phyloP scores from a whole-genome alignment of 2,113 vertebrate genomes.

The Myotis lucifugus region DNA sequence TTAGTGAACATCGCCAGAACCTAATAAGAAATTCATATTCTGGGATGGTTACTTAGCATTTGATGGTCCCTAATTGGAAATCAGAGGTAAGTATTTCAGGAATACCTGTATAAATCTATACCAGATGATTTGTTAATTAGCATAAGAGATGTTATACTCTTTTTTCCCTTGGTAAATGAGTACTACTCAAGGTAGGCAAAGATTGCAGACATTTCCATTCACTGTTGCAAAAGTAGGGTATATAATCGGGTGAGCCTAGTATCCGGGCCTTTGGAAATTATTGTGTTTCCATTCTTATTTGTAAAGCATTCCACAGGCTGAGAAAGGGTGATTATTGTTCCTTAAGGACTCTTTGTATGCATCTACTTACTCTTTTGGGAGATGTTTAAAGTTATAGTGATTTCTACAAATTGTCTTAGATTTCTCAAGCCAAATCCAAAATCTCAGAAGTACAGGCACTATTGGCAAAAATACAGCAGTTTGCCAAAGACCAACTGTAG shows the following conservation, averaged over 20 bases:
- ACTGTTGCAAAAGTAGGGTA: background rate
- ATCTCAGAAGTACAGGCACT: slow-evolving; percentile 58
- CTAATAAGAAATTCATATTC: slow-evolving; percentile 17
- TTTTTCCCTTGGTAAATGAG: background rate
- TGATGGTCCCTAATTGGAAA: background rate
- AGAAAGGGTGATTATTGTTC: slow-evolving; percentile 19
- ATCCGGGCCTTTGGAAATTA: background rate
- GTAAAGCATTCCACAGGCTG: slow-evolving; percentile 12
- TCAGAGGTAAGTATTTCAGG: background rate
- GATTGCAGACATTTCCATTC: background rate
- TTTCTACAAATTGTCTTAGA: slow-evolving; percentile 60
- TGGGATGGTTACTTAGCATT: slow-evolving; percentile 2
- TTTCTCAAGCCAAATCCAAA: slow-evolving; percentile 66
- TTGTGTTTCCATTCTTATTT: background rate
- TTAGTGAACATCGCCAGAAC: background rate
- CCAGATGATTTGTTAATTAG: slow-evolving; percentile 47
- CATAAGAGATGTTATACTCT: background rate
- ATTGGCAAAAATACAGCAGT: slow-evolving; percentile 54
- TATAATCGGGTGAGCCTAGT: background rate
- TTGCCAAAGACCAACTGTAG: slow-evolving; percentile 71
- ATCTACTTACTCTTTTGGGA: slow-evolving; percentile 47
- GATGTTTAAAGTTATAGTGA: slow-evolving; percentile 33
- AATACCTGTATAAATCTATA: background rate
- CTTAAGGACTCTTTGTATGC: slow-evolving; percentile 66
- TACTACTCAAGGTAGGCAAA: slow-evolving; percentile 4